phyloP scores from a whole-genome alignment of 2,113 vertebrate species.

The Atrichornis clamosus region DNA sequence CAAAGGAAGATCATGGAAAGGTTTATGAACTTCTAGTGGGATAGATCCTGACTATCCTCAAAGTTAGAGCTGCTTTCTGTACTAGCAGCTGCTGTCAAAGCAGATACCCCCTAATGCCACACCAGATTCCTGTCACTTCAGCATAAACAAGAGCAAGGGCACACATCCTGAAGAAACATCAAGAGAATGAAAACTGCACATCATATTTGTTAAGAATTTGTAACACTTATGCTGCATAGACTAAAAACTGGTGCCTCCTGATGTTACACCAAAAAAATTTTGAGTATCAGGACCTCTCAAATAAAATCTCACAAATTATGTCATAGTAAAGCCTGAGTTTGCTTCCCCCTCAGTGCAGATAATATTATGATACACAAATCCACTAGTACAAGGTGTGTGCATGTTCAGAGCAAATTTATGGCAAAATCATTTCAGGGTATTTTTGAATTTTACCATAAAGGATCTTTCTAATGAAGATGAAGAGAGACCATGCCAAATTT shows the following conservation, averaged over 20 bases:
- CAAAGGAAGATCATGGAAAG: neutral
- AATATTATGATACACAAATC: neutral
- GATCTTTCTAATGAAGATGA: neutral
- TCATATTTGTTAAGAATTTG: neutral
- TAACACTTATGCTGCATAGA: neutral
- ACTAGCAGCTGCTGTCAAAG: neutral
- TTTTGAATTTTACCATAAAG: neutral
- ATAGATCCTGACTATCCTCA: neutral
- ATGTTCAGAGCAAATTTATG: neutral
- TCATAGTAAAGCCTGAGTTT: neutral
- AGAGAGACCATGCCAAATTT: neutral
- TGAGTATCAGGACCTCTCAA: neutral
- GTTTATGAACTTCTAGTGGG: neutral
- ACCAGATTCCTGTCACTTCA: accelerated
- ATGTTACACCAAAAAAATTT: neutral
- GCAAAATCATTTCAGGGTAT: neutral
- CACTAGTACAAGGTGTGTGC: neutral
- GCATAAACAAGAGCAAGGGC: neutral
- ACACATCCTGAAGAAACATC: neutral
- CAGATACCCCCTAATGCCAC: neutral
- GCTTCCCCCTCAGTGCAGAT: neutral
- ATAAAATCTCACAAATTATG: neutral
- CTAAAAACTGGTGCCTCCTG: neutral
- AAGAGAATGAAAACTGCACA: neutral
- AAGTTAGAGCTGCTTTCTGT: neutral